A percentile compares a stretch with the other conserved stretches of the same genome.
Conservation (phyloP, 37 sponge, comb jelly and placozoan species). For the Aplysina aerophoba region DNA sequence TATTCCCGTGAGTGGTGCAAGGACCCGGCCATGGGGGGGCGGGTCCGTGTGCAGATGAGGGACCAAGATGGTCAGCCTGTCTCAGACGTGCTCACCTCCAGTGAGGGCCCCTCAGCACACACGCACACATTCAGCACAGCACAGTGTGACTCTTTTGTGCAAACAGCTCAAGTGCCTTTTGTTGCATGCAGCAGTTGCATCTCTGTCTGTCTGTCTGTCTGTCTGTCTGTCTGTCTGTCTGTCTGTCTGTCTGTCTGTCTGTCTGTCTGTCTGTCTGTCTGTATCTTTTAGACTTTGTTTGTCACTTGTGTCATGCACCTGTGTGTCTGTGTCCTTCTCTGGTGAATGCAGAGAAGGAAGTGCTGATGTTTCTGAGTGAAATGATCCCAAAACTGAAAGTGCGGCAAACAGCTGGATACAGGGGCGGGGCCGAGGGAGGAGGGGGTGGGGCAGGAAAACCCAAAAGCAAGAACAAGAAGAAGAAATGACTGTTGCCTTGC, state of each 20-base stretch:
- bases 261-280: too few species aligned
- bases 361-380: conserved; percentile 54
- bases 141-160: too few species aligned
- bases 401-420: conserved; percentile 35
- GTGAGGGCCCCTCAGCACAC: conserved; percentile 33
- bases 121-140: neutral
- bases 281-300: too few species aligned
- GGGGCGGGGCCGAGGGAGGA: conserved; percentile 44
- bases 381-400: conserved; percentile 82
- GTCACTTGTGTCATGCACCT: too few species aligned
- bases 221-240: neutral
- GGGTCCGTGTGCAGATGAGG: conserved; percentile 73
- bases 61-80: conserved; percentile 38
- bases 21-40: conserved; percentile 65
- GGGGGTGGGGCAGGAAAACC: conserved; percentile 17
- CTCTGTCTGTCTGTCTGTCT: neutral
- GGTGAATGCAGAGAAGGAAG: conserved; percentile 50
- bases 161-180: too few species aligned
- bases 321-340: too few species aligned
- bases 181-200: too few species aligned
- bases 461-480: conserved; percentile 62
- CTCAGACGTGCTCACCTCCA: conserved; percentile 36
- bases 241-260: too few species aligned
- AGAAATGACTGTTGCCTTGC: neutral
- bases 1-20: conserved; percentile 68